A percentile compares a stretch with the other conserved stretches of the same genome.
Conservation (phyloP, 2,113 vertebrate genomes). For the Eolophus roseicapilla region DNA sequence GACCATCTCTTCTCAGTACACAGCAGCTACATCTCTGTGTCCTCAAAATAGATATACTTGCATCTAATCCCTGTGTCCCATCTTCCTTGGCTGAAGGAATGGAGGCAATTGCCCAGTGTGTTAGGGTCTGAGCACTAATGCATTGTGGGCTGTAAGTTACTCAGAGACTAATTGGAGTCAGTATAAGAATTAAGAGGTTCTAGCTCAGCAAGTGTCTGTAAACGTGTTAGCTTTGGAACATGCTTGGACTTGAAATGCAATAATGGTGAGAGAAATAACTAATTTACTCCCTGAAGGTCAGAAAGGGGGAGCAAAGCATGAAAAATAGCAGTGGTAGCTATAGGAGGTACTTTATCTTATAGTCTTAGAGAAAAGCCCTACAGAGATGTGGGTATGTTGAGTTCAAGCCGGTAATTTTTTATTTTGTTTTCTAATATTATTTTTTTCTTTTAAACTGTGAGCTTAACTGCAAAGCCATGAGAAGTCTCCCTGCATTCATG, state of each 20-base stretch:
- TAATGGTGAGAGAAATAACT: not conserved
- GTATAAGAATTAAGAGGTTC: not conserved
- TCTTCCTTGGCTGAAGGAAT: not conserved
- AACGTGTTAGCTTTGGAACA: not conserved
- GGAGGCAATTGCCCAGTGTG: not conserved
- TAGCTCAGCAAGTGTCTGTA: not conserved
- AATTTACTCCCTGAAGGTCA: not conserved
- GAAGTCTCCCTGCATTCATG: not conserved
- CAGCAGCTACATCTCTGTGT: not conserved
- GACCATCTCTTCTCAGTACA: not conserved
- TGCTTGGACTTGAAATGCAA: not conserved
- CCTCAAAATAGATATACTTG: not conserved
- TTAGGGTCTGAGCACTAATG: not conserved
- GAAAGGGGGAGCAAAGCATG: not conserved
- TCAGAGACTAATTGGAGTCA: not conserved
- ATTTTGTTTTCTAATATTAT: not conserved
- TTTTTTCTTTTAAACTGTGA: not conserved
- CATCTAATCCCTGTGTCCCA: rapidly evolving
- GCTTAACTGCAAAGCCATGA: not conserved
- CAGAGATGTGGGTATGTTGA: not conserved
- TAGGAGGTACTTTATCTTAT: not conserved
- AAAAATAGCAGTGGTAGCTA: not conserved
- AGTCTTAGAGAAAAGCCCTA: not conserved
- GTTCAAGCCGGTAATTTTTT: not conserved
- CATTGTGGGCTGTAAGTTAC: rapidly evolving